phyloP scores from a whole-genome alignment of 2,888 invertebrate species.

The Molorchus minor region DNA sequence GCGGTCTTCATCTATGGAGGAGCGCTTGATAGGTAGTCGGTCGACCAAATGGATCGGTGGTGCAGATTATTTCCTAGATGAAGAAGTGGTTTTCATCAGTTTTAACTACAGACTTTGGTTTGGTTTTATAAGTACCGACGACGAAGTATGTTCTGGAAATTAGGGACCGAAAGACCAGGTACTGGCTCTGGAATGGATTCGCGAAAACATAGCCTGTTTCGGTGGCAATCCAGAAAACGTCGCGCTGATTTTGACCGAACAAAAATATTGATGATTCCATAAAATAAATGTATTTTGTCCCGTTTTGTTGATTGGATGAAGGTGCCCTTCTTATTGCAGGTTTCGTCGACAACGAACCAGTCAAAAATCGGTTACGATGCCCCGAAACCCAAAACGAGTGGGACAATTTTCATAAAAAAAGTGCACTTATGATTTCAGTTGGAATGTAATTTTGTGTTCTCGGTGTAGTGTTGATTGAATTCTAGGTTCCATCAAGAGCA shows the following conservation, averaged over 20 bases:
- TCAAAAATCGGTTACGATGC: slow-evolving; percentile 77
- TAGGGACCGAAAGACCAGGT: background rate
- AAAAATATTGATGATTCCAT: too few relatives aligned
- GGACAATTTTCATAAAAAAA: slow-evolving; percentile 56
- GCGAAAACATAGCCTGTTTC: slow-evolving; percentile 35
- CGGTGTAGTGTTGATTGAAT: too few relatives aligned
- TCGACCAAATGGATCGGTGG: background rate
- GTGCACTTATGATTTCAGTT: too few relatives aligned
- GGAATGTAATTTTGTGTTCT: too few relatives aligned
- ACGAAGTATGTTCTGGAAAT: slow-evolving; percentile 9
- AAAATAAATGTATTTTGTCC: too few relatives aligned
- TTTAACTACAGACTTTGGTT: slow-evolving; percentile 36
- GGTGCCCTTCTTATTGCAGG: slow-evolving; percentile 84
- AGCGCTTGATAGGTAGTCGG: slow-evolving; percentile 17
- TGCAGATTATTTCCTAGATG: slow-evolving; percentile 33
- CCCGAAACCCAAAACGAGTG: slow-evolving; percentile 88
- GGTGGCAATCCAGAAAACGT: slow-evolving; percentile 38
- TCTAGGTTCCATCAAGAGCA: too few relatives aligned
- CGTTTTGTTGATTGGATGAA: background rate
- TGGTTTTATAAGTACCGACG: slow-evolving; percentile 40
- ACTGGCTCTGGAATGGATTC: slow-evolving; percentile 37
- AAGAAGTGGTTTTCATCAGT: slow-evolving; percentile 29
- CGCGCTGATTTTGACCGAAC: too few relatives aligned
- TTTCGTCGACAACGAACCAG: slow-evolving; percentile 97
- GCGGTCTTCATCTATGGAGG: slow-evolving; percentile 36